These are phyloP conservation scores for Drosophila macrospina DNA, from an alignment of 2,888 invertebrate species.

Conservation along the genomic window DNA sequence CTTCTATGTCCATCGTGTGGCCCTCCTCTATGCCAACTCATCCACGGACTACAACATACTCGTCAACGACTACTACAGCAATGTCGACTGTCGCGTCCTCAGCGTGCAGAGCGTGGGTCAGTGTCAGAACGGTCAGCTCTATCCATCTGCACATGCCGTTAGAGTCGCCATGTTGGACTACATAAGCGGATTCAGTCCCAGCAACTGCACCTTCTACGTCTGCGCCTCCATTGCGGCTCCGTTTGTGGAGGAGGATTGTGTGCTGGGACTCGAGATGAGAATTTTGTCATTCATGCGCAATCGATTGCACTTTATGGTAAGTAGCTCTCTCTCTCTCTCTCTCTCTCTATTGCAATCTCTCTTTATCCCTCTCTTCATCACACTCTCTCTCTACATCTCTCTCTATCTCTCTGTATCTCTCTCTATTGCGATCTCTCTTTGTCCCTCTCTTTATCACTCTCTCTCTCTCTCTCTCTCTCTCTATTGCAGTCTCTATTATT, in stretches of 20 bases:
- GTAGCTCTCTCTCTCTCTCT: conserved; percentile 39
- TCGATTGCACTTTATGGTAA: conserved; percentile 83
- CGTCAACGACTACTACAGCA: conserved; percentile 82
- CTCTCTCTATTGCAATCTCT: background rate
- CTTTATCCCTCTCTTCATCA: background rate
- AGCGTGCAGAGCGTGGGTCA: conserved; percentile 75
- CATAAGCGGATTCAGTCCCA: conserved; percentile 79
- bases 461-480: no score
- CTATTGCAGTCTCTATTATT: no score
- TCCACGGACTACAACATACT: conserved; percentile 77
- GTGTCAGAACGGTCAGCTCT: conserved; percentile 66
- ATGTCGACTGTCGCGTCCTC: conserved; percentile 71
- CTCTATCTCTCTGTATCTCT: background rate
- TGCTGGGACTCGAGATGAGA: conserved; percentile 86
- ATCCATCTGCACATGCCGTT: conserved; percentile 55
- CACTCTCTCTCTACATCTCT: no score
- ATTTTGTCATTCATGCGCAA: conserved; percentile 84
- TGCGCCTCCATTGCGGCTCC: conserved; percentile 86
- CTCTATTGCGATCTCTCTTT: no score
- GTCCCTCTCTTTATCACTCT: no score
- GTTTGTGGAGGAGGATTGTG: conserved; percentile 85
- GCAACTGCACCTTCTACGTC: conserved; percentile 86
- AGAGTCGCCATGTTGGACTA: conserved; percentile 56
- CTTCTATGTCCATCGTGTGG: conserved; percentile 82
- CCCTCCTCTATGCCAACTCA: conserved; percentile 78